Conservation (phyloP, 2,113 vertebrate species). For the Vidua macroura region DNA sequence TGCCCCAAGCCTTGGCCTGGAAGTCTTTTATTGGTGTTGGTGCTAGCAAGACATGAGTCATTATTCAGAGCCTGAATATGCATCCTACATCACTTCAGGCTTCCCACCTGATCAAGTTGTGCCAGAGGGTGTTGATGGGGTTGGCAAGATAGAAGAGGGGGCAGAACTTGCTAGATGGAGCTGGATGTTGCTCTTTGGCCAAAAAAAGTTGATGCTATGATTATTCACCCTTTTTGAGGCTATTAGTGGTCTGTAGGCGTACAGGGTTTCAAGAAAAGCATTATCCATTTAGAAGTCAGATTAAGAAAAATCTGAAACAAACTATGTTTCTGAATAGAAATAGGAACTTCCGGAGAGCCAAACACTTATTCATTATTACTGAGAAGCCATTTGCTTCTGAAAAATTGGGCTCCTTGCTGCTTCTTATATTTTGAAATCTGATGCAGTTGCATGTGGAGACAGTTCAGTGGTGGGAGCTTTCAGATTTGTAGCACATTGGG, state of each 20-base stretch:
- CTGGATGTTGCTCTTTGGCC: background rate
- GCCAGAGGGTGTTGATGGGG: background rate
- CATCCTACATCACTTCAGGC: background rate
- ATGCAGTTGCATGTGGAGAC: background rate
- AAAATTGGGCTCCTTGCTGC: background rate
- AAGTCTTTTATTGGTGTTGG: background rate
- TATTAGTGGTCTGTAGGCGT: background rate
- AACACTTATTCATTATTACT: background rate
- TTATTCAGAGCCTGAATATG: background rate
- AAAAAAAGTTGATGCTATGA: background rate
- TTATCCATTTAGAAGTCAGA: constrained; percentile 1
- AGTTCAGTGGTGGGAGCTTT: background rate
- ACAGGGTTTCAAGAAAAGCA: background rate
- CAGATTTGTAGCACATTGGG: background rate
- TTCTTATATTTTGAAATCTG: background rate
- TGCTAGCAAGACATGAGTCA: background rate
- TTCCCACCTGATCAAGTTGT: background rate
- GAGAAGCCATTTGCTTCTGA: background rate
- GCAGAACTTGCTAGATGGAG: background rate
- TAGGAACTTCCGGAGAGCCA: background rate
- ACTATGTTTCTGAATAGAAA: background rate
- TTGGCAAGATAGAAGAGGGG: background rate
- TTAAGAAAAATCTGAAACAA: background rate
- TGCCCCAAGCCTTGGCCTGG: background rate
- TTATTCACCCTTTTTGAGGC: constrained; percentile 29